Conservation (phyloP, 1,140 invertebrate genomes). For the Diuraphis noxia region DNA sequence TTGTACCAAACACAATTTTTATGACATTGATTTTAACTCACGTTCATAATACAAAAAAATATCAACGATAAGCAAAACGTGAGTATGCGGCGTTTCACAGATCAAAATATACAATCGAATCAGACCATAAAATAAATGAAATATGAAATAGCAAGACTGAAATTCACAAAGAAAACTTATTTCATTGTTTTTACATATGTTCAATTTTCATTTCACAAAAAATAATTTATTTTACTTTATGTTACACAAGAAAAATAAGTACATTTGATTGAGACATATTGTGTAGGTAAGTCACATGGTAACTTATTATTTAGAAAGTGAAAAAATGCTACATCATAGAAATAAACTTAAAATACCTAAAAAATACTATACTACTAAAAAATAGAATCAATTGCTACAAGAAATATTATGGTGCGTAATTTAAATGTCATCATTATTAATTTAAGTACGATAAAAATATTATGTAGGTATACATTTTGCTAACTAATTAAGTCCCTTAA, state of each 20-base stretch:
- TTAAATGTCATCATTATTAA: background rate
- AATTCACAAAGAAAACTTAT: background rate
- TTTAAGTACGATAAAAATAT: background rate
- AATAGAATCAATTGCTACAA: background rate
- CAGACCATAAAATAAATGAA: background rate
- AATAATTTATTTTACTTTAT: background rate
- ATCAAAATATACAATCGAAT: background rate
- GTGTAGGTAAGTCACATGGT: too few relatives aligned
- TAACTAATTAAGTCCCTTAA: background rate
- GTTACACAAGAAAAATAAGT: background rate
- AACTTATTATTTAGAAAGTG: background rate
- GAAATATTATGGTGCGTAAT: background rate
- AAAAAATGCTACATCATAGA: background rate
- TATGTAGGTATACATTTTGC: background rate
- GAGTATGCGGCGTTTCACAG: background rate
- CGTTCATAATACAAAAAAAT: background rate
- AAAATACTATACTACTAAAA: background rate
- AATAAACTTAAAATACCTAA: background rate
- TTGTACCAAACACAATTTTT: background rate
- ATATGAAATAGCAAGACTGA: background rate
- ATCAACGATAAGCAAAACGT: background rate
- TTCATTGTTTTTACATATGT: conserved; percentile 9
- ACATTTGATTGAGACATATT: background rate
- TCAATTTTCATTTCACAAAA: background rate
- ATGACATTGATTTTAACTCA: background rate